These are phyloP conservation scores for Nematopogon swammerdamellus DNA, from an alignment of 2,888 invertebrate species.

Conservation along the genomic window DNA sequence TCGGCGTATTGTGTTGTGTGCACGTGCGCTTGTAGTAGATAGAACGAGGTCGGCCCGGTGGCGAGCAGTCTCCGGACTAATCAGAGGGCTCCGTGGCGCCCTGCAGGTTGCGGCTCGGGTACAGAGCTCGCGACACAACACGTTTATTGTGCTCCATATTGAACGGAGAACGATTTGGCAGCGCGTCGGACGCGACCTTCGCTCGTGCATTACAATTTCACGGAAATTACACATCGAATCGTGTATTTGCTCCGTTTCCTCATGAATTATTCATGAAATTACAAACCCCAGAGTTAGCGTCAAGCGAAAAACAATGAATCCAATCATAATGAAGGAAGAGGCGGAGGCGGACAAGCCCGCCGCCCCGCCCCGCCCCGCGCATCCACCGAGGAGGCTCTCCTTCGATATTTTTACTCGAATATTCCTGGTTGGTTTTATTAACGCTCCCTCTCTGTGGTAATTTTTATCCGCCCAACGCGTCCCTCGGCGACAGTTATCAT, in stretches of 20 bases:
- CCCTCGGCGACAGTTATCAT: constrained; percentile 19
- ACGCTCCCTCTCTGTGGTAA: constrained; percentile 14
- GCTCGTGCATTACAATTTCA: not conserved
- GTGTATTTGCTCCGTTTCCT: constrained; percentile 14
- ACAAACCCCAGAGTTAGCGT: constrained; percentile 23
- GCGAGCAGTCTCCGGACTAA: too few species aligned
- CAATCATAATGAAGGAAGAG: constrained; percentile 23
- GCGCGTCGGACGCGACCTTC: not conserved
- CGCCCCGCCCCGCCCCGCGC: too few species aligned
- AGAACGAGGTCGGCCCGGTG: too few species aligned
- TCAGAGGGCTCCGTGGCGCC: too few species aligned
- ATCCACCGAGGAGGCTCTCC: too few species aligned
- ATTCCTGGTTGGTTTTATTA: not conserved
- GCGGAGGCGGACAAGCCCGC: too few species aligned
- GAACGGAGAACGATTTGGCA: too few species aligned
- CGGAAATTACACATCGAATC: constrained; percentile 4
- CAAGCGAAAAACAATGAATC: constrained; percentile 30
- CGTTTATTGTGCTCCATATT: too few species aligned
- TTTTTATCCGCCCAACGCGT: constrained; percentile 20
- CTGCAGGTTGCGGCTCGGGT: too few species aligned
- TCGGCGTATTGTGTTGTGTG: too few species aligned
- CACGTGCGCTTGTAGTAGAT: too few species aligned
- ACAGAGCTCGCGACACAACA: too few species aligned
- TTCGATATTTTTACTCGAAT: not conserved
- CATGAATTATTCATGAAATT: constrained; percentile 28